phyloP scores from a whole-genome alignment of 2,888 invertebrate species.

The Nomada fucata region DNA sequence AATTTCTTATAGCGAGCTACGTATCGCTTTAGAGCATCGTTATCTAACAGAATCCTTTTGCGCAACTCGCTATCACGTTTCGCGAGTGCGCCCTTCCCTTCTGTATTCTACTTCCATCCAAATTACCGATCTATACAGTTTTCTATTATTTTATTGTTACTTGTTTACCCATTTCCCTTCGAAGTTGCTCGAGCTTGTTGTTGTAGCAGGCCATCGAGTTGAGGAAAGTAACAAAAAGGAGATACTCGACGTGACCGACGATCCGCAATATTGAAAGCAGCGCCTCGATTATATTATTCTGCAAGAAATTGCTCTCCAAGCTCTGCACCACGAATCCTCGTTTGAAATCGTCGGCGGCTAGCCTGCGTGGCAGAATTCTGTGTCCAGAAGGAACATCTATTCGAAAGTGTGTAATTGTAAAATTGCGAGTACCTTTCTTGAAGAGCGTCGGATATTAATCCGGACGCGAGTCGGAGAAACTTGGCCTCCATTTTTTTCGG shows the following conservation, averaged over 20 bases:
- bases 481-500: conserved; percentile 36
- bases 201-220: conserved; percentile 69
- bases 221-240: conserved; percentile 76
- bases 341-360: conserved; percentile 69
- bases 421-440: conserved; percentile 72
- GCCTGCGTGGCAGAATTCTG: conserved; percentile 56
- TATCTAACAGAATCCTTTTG: not conserved
- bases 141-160: not conserved
- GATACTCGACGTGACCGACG: conserved; percentile 70
- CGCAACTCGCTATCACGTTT: not conserved
- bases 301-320: conserved; percentile 75
- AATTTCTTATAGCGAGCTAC: not conserved
- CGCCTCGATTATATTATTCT: conserved; percentile 51
- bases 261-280: conserved; percentile 70
- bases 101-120: not conserved
- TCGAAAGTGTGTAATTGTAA: not conserved
- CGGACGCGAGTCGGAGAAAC: conserved; percentile 63
- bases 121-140: not conserved
- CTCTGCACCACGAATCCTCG: conserved; percentile 78
- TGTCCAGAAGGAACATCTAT: not conserved
- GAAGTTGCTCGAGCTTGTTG: conserved; percentile 47
- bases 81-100: not conserved
- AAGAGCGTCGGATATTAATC: conserved; percentile 68
- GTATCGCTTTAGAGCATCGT: not conserved
- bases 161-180: conserved; percentile 29